Evolutionary conservation across 2,113 vertebrate genomes (phyloP).

Genomic region (Bagarius yarrelli): DNA sequence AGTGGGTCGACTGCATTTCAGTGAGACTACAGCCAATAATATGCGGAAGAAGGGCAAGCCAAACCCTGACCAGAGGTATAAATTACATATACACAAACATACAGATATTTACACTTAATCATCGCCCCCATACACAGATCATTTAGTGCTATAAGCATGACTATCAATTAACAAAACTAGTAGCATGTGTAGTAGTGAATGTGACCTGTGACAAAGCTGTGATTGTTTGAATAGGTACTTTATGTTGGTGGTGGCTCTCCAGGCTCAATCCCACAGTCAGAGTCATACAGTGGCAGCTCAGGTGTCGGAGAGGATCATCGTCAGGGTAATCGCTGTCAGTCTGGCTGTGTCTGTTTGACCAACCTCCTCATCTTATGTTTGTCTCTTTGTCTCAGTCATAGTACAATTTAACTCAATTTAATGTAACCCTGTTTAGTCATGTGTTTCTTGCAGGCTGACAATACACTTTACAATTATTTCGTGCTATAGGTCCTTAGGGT

Average conservation of each 20-base stretch:
- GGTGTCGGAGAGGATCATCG: slow-evolving; percentile 97
- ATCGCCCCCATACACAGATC: not conserved
- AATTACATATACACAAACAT: not conserved
- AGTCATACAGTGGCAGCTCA: slow-evolving; percentile 93
- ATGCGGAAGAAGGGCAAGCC: slow-evolving; percentile 99
- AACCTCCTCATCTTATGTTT: slow-evolving; percentile 62
- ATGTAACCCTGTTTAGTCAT: slow-evolving; percentile 28
- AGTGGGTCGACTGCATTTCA: slow-evolving; percentile 94
- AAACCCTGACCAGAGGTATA: slow-evolving; percentile 96
- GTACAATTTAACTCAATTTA: too few relatives aligned
- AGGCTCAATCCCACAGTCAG: slow-evolving; percentile 93
- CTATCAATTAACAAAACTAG: not conserved
- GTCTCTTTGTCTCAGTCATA: slow-evolving; percentile 57
- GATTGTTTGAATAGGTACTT: slow-evolving; percentile 81
- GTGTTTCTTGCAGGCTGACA: not conserved
- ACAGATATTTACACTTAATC: not conserved
- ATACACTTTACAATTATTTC: not conserved
- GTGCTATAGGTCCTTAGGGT: not conserved
- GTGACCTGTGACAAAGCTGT: not conserved
- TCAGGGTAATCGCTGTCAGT: slow-evolving; percentile 84
- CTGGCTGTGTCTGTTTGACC: slow-evolving; percentile 74
- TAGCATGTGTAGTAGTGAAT: not conserved
- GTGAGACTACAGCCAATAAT: slow-evolving; percentile 97
- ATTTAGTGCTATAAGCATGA: too few relatives aligned
- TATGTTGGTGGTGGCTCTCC: slow-evolving; percentile 95